phyloP scores from a whole-genome alignment of 2,888 invertebrate species.

The Pandemis heparana region DNA sequence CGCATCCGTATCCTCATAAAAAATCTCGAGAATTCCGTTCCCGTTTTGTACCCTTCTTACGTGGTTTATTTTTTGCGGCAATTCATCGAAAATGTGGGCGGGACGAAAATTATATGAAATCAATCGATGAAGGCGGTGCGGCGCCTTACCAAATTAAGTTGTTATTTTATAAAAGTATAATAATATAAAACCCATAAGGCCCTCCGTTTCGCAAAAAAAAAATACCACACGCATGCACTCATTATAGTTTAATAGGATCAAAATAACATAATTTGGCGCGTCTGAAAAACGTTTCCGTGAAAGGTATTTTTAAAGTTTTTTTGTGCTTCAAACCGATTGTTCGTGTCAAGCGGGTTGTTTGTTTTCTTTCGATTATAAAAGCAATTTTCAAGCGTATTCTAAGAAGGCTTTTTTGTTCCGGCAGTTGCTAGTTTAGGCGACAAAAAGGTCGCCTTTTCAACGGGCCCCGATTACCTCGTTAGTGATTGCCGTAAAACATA shows the following conservation, averaged over 20 bases:
- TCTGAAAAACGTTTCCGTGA: conserved; percentile 52
- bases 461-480: conserved; percentile 23
- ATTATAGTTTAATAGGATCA: conserved; percentile 75
- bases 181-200: conserved; percentile 72
- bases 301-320: conserved; percentile 53
- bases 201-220: conserved; percentile 75
- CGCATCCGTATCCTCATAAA: conserved; percentile 9
- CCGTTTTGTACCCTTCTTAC: conserved; percentile 45
- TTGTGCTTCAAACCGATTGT: conserved; percentile 55
- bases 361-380: conserved; percentile 28
- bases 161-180: conserved; percentile 77
- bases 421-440: conserved; percentile 27
- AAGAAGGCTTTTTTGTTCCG: conserved; percentile 20
- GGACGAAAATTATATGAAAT: conserved; percentile 80
- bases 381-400: conserved; percentile 23
- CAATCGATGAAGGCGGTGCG: conserved; percentile 79
- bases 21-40: conserved; percentile 32
- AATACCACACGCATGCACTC: conserved; percentile 70
- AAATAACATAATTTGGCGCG: conserved; percentile 71
- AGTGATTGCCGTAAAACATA: conserved; percentile 3
- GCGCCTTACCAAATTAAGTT: conserved; percentile 83
- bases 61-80: conserved; percentile 66
- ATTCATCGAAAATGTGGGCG: conserved; percentile 68
- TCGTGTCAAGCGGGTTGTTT: conserved; percentile 46
- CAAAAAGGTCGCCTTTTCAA: conserved; percentile 28